Evolutionary conservation across 2,113 vertebrate species (phyloP).

Genomic region (Aegotheles bennettii): DNA sequence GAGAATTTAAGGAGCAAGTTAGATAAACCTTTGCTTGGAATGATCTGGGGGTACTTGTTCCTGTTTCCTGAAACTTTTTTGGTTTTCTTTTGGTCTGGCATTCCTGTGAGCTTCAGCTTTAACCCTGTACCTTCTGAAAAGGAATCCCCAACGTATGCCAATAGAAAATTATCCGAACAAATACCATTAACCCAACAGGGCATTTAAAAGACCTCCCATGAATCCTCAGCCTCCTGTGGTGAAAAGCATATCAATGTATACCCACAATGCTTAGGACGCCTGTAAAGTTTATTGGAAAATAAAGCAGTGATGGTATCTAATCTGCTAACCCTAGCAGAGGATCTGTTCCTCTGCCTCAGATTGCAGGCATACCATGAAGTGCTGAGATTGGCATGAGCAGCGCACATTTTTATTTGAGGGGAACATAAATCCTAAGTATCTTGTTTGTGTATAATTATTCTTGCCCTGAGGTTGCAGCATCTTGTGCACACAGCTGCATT

Average conservation of each 20-base stretch:
- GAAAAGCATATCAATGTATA: not conserved
- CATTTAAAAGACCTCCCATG: conserved; percentile 16
- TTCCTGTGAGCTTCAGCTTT: not conserved
- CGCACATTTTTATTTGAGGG: conserved; percentile 37
- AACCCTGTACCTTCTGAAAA: not conserved
- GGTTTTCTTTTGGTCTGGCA: not conserved
- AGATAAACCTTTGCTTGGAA: not conserved
- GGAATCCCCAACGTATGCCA: not conserved
- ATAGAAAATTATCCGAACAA: not conserved
- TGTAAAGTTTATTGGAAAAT: conserved; percentile 17
- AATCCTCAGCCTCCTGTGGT: not conserved
- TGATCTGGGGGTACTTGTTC: not conserved
- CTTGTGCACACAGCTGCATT: conserved; percentile 10
- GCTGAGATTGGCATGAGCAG: not conserved
- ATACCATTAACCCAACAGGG: not conserved
- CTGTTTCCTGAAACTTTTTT: not conserved
- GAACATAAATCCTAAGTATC: conserved; percentile 50
- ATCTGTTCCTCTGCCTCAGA: not conserved
- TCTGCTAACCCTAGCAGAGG: conserved; percentile 2
- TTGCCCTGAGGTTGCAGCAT: conserved; percentile 49
- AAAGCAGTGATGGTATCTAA: not conserved
- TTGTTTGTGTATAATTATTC: conserved; percentile 53
- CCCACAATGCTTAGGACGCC: not conserved
- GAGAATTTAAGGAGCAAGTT: not conserved
- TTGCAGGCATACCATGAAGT: not conserved